Evolutionary conservation across 2,113 vertebrate species (phyloP).

Genomic region (Xenopus borealis): DNA sequence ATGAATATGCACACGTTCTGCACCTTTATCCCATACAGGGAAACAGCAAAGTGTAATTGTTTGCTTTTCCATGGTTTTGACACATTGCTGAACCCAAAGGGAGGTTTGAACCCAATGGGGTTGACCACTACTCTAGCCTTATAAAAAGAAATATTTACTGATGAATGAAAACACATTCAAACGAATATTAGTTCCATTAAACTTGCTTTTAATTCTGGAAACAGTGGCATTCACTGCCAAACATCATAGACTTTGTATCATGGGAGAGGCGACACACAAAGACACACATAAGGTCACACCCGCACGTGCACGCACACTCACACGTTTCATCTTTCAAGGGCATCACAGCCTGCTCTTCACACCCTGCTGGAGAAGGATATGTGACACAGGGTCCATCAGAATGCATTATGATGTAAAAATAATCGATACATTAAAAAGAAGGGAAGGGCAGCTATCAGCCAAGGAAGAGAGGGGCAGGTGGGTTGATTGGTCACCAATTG

Average conservation of each 20-base stretch:
- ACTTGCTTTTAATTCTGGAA: conserved; percentile 59
- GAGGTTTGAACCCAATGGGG: too few species aligned
- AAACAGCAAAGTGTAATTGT: too few species aligned
- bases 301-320: conserved; percentile 2
- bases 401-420: conserved; percentile 43
- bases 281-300: too few species aligned
- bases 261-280: conserved; percentile 7
- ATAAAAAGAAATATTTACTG: too few species aligned
- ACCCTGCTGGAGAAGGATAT: conserved; percentile 6
- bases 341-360: conserved; percentile 10
- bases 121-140: too few species aligned
- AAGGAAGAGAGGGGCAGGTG: neutral
- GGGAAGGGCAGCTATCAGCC: conserved; percentile 2
- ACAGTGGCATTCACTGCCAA: neutral
- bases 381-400: conserved; percentile 25
- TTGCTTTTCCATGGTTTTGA: too few species aligned
- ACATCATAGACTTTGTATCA: conserved; percentile 17
- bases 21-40: too few species aligned
- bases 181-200: conserved; percentile 31
- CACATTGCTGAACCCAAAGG: too few species aligned
- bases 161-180: too few species aligned
- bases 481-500: conserved; percentile 65
- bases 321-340: neutral
- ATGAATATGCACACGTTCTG: too few species aligned
- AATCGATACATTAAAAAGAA: conserved; percentile 34